phyloP scores from a whole-genome alignment of 2,888 invertebrate genomes.

The Troglohyphantes excavatus region DNA sequence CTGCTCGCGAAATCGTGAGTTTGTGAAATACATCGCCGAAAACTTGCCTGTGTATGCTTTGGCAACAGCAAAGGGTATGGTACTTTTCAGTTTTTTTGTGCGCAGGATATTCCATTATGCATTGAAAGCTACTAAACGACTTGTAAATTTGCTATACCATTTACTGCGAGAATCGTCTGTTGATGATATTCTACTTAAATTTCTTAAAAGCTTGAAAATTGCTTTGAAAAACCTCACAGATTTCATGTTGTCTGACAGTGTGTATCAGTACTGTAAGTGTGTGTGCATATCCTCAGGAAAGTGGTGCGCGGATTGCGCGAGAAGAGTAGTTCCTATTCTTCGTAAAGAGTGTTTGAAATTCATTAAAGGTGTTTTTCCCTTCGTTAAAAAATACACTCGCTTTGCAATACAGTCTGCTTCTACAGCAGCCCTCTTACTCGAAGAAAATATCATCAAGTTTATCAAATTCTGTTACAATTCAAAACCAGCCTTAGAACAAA shows the following conservation, averaged over 20 bases:
- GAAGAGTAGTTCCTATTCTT: neutral
- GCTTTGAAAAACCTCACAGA: neutral
- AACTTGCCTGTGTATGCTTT: constrained; percentile 35
- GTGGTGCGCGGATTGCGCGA: neutral
- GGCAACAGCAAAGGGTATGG: constrained; percentile 7
- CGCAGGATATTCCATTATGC: neutral
- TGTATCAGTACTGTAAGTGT: constrained; percentile 6
- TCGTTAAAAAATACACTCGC: neutral
- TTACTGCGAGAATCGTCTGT: neutral
- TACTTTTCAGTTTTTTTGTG: constrained; percentile 13
- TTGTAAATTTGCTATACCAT: neutral
- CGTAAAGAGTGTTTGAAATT: neutral
- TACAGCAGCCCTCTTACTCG: neutral
- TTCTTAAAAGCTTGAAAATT: neutral
- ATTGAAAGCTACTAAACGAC: constrained; percentile 21
- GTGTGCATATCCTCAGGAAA: neutral
- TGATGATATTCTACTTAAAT: neutral
- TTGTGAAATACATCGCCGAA: neutral
- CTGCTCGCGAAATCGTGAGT: constrained; percentile 25
- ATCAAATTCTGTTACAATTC: constrained; percentile 10
- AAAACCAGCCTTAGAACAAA: neutral
- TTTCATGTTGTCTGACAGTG: neutral
- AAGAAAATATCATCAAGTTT: neutral
- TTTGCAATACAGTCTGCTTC: neutral
- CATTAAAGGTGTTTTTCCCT: neutral